Evolutionary conservation across 2,113 vertebrate species (phyloP).

Genomic region (Cnemophilus loriae): DNA sequence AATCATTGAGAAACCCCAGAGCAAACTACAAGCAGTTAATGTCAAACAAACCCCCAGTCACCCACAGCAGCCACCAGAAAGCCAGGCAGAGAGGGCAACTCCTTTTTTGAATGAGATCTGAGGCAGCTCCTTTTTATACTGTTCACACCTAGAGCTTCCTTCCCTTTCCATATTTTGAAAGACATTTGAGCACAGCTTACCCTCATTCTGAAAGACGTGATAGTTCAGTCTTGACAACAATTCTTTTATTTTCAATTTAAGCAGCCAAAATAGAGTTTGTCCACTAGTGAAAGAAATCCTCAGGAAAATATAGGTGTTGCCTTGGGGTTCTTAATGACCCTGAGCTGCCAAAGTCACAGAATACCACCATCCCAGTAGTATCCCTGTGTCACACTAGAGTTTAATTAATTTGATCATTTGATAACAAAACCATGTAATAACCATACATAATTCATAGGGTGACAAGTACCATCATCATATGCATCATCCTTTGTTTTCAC

Average conservation of each 20-base stretch:
- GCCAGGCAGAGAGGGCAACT: background rate
- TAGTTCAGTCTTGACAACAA: background rate
- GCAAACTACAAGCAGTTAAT: background rate
- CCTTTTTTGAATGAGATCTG: background rate
- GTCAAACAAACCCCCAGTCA: background rate
- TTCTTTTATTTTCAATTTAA: background rate
- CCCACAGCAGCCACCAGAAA: background rate
- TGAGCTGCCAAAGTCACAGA: background rate
- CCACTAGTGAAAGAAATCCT: background rate
- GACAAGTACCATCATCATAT: background rate
- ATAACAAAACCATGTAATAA: background rate
- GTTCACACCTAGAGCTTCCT: background rate
- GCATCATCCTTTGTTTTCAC: background rate
- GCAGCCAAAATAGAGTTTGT: background rate
- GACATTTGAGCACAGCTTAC: background rate
- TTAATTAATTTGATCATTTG: background rate
- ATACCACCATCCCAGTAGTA: background rate
- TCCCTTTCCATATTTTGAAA: background rate
- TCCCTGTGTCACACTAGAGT: background rate
- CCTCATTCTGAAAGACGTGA: background rate
- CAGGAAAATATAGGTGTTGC: background rate
- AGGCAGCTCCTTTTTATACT: background rate
- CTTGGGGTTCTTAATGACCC: background rate
- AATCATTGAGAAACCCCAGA: background rate
- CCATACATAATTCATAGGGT: background rate